Conservation (phyloP, 2,113 vertebrate species). For the Morphnarchus princeps region DNA sequence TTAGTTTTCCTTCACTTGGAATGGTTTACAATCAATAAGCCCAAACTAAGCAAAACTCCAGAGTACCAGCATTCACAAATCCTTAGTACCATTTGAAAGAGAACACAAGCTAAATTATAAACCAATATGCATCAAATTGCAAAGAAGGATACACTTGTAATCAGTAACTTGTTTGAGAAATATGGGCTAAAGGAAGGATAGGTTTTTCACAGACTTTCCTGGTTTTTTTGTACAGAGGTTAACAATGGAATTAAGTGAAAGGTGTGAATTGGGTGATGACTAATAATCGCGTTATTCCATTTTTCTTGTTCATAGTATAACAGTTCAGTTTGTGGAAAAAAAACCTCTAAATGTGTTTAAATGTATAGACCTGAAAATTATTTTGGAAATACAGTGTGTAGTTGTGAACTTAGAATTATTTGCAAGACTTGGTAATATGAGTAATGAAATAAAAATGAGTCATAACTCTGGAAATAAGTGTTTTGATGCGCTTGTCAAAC, state of each 20-base stretch:
- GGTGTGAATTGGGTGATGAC: not conserved
- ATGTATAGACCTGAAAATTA: not conserved
- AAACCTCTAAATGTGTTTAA: not conserved
- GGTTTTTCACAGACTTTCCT: not conserved
- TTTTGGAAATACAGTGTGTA: not conserved
- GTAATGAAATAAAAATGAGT: not conserved
- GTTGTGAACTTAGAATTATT: not conserved
- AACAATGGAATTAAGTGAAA: not conserved
- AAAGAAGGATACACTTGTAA: not conserved
- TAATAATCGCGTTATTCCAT: not conserved
- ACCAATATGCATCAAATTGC: not conserved
- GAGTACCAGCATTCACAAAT: not conserved
- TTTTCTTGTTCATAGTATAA: not conserved
- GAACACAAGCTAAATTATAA: not conserved
- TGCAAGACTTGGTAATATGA: not conserved
- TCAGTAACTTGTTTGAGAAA: not conserved
- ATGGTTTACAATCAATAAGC: not conserved
- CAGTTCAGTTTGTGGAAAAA: not conserved
- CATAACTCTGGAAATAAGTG: not conserved
- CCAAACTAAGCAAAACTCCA: not conserved
- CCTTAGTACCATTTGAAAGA: not conserved
- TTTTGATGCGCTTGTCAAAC: not conserved
- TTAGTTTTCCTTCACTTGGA: not conserved
- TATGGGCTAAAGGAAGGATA: not conserved
- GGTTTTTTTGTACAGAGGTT: fast-evolving